A percentile compares a stretch with the other conserved stretches of the same genome.
Evolutionary conservation across 1,140 invertebrate species (phyloP).

Genomic region (Drosophila hydei): DNA sequence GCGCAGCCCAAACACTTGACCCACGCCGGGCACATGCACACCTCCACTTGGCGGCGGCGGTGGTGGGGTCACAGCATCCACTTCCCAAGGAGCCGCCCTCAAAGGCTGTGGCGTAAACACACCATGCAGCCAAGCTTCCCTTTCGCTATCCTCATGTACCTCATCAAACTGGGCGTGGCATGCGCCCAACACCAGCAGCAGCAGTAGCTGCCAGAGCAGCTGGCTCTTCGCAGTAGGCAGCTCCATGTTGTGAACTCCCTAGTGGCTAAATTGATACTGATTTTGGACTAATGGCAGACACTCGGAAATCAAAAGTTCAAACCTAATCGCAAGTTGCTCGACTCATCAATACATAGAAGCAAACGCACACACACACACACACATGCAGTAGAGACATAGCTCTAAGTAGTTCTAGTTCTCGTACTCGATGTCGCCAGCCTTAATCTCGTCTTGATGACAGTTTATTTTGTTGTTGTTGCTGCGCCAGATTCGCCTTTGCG

Average conservation of each 20-base stretch:
- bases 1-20: conserved; percentile 48
- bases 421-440: conserved; percentile 27
- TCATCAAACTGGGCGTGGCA: conserved; percentile 36
- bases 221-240: conserved; percentile 9
- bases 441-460: conserved; percentile 39
- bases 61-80: neutral
- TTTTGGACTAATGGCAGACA: conserved; percentile 30
- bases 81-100: conserved; percentile 44
- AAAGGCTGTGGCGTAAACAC: conserved; percentile 45
- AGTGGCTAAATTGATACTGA: conserved; percentile 63
- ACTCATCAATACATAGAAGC: conserved; percentile 4
- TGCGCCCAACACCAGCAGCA: conserved; percentile 43
- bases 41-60: neutral
- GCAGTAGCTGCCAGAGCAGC: conserved; percentile 21
- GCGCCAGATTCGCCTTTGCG: neutral
- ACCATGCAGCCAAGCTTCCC: conserved; percentile 16
- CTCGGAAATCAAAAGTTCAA: conserved; percentile 60
- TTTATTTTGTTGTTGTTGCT: conserved; percentile 7
- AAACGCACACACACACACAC: conserved; percentile 9
- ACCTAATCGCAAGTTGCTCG: conserved; percentile 20
- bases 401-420: conserved; percentile 27
- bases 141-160: conserved; percentile 27
- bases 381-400: neutral
- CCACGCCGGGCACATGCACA: conserved; percentile 60
- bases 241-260: conserved; percentile 61